Evolutionary conservation across 2,888 invertebrate genomes (phyloP).

Genomic region (Acrobeloides nanus): DNA sequence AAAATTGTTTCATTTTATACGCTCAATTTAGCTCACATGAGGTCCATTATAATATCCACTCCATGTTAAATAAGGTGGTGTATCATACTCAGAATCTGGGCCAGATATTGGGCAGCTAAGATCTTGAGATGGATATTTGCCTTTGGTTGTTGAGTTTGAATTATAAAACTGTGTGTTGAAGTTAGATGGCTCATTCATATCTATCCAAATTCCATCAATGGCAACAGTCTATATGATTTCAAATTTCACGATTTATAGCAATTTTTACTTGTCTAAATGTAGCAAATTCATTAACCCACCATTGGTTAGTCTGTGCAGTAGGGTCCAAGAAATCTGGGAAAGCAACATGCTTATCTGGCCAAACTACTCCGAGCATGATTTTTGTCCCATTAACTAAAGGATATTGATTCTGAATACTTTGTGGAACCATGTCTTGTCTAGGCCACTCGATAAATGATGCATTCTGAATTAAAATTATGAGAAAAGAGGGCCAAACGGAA

Average conservation of each 20-base stretch:
- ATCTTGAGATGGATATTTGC: no score
- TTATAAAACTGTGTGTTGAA: constrained; percentile 58
- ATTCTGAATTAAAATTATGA: no score
- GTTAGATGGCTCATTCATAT: constrained; percentile 83
- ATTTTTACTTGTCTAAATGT: no score
- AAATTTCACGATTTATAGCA: no score
- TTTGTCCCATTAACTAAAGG: constrained; percentile 42
- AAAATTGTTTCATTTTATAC: no score
- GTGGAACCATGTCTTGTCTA: constrained; percentile 19
- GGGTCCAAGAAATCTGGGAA: constrained; percentile 46
- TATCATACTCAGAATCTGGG: constrained; percentile 31
- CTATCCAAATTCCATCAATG: constrained; percentile 79
- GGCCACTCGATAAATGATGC: constrained; percentile 27
- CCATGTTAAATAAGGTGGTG: constrained; percentile 44
- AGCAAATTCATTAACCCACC: constrained; percentile 47
- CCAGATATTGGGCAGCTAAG: constrained; percentile 40
- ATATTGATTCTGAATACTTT: constrained; percentile 23
- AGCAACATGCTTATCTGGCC: constrained; percentile 35
- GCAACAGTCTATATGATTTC: constrained; percentile 55
- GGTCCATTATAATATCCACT: constrained; percentile 37
- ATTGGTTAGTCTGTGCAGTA: constrained; percentile 35
- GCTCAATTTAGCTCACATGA: no score
- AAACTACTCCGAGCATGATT: constrained; percentile 35
- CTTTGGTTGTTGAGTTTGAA: no score
- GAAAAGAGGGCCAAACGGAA: no score